phyloP scores from a whole-genome alignment of 1,140 invertebrate genomes.

The Ruditapes philippinarum region DNA sequence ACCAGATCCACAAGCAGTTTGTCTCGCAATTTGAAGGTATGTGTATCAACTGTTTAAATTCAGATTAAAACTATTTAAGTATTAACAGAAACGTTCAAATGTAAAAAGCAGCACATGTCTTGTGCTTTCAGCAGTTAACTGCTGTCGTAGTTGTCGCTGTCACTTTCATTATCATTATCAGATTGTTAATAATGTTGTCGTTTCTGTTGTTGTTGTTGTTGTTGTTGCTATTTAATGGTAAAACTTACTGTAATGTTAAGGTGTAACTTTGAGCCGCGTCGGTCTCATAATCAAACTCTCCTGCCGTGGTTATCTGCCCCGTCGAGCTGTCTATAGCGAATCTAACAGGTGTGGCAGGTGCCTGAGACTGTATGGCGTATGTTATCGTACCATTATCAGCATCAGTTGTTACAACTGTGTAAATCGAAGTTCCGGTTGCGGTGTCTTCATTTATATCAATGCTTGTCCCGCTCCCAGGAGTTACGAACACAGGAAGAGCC shows the following conservation, averaged over 20 bases:
- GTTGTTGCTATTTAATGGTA: too few relatives aligned
- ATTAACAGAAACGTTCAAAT: too few relatives aligned
- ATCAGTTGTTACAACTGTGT: conserved; percentile 4
- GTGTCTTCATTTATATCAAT: not conserved
- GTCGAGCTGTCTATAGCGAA: not conserved
- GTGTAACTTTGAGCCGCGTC: not conserved
- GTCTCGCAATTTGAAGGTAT: too few relatives aligned
- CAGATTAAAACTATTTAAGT: too few relatives aligned
- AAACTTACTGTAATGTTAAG: conserved; percentile 29
- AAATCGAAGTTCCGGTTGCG: not conserved
- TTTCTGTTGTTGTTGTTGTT: too few relatives aligned
- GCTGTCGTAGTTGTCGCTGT: too few relatives aligned
- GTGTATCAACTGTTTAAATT: too few relatives aligned
- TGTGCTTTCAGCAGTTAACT: too few relatives aligned
- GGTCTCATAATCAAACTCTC: conserved; percentile 28
- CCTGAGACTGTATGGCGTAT: not conserved
- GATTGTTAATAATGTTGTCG: too few relatives aligned
- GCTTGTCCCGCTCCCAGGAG: not conserved
- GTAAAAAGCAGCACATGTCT: too few relatives aligned
- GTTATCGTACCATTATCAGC: conserved; percentile 1
- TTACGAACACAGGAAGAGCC: conserved; percentile 3
- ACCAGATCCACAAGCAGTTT: too few relatives aligned
- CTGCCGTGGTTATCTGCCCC: not conserved
- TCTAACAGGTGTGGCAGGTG: conserved; percentile 16
- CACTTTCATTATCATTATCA: too few relatives aligned